Percentiles rank a stretch among this genome's conserved stretches.
Evolutionary conservation across 2,797 vertebrate genomes (phyloP).

Genomic region (Hydrophis major): DNA sequence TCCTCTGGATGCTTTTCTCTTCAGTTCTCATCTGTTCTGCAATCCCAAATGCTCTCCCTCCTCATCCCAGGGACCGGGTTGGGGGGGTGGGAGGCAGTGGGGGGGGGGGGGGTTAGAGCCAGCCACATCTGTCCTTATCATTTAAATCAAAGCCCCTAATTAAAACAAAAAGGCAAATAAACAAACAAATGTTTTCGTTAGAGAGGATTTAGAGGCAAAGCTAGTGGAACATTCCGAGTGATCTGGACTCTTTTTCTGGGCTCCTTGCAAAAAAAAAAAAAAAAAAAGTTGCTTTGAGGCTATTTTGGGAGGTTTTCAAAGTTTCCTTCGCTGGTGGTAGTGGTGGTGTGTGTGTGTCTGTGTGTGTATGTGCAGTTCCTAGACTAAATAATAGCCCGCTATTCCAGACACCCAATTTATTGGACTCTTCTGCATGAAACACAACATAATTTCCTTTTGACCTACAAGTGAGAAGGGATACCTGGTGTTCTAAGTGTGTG

Average conservation of each 20-base stretch:
- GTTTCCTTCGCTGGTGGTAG: not conserved
- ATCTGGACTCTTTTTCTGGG: not conserved
- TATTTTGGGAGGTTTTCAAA: not conserved
- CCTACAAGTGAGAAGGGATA: no score
- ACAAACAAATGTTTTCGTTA: not conserved
- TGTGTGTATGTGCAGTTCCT: not conserved
- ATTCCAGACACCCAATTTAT: not conserved
- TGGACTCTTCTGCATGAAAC: not conserved
- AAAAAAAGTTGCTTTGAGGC: not conserved
- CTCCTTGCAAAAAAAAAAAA: not conserved
- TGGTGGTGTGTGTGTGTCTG: no score
- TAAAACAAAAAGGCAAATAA: not conserved
- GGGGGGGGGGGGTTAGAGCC: not conserved
- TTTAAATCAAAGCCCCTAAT: slow-evolving; percentile 24
- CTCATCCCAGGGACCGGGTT: no score
- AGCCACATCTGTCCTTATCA: slow-evolving; percentile 9
- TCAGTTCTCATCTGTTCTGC: not conserved
- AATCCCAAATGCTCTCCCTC: not conserved
- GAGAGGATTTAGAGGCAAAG: not conserved
- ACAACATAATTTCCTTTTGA: not conserved
- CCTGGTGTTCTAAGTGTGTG: no score
- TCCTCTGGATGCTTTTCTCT: slow-evolving; percentile 3
- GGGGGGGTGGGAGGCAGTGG: no score
- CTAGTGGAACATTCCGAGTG: not conserved
- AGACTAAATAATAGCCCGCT: not conserved